phyloP scores from a whole-genome alignment of 2,113 vertebrate species.

The Alectura lathami region DNA sequence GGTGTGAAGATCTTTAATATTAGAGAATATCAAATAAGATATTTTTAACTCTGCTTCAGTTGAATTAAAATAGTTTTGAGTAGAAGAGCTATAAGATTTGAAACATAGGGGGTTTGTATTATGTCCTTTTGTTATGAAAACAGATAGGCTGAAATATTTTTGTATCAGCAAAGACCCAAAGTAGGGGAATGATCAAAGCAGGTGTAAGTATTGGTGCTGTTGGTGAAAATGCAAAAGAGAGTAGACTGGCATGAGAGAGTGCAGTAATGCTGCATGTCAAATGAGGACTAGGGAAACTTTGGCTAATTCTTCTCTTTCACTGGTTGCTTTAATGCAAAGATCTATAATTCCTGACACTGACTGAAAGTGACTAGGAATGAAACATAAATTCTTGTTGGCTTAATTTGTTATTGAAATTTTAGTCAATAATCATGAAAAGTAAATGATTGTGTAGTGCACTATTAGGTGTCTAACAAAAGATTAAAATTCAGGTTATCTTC shows the following conservation, averaged over 20 bases:
- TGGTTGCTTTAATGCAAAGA: conserved; percentile 61
- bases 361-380: conserved; percentile 68
- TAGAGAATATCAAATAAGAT: neutral
- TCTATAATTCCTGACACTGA: conserved; percentile 72
- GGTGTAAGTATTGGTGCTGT: neutral
- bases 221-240: neutral
- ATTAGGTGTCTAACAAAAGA: conserved; percentile 72
- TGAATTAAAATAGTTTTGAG: neutral
- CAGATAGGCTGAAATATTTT: neutral
- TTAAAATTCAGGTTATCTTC: conserved; percentile 77
- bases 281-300: neutral
- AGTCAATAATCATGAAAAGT: conserved; percentile 77
- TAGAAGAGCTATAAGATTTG: conserved; percentile 22
- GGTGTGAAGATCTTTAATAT: neutral
- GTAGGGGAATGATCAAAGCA: neutral
- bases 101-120: neutral
- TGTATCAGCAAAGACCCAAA: neutral
- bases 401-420: conserved; percentile 78
- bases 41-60: conserved; percentile 6
- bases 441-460: conserved; percentile 65
- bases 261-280: neutral
- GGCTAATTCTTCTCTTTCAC: conserved; percentile 45
- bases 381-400: conserved; percentile 75
- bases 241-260: neutral
- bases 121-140: neutral